Base-by-base conservation (phyloP, 2,797 vertebrate genomes). In the Myotis myotis region DNA sequence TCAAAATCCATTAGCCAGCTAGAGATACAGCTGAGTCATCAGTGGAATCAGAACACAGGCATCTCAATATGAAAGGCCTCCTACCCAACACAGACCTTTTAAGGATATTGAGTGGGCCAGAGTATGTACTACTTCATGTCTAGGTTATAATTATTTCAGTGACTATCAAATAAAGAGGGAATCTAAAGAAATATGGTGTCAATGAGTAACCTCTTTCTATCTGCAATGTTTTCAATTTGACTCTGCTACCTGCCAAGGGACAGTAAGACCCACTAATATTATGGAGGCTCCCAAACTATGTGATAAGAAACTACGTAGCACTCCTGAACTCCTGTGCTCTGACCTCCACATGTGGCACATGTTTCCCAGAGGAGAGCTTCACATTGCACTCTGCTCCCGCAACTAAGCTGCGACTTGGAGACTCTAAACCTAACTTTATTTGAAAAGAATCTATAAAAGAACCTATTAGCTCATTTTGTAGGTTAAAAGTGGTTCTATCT, bases 21-120 rank as follows among this genome's bases (percentile, higher is more conserved):
- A 62, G 49, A 96, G 17, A 72, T 49, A 72, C 0, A 87, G 76
- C 57, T 96, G 88, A 97, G 87, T 96, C 84, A 89, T 93, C 60
- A 91, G 60, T 64, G 91, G 49, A 74, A 86, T 80, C 72, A 92
- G 92, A 97, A 87, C 84, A 81, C 22, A 53, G 36, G 28, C 41
- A 57, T 81, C 64, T 55, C 23, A 41, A 78, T 10, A 23, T 23
- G 16, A 78, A 72, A 93, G 64, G 83, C 38, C 89, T 96, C 84
- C 70, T 87, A 4, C 49, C 89, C 68, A 82, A 70, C 66, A 60
- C 89, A 53, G 75, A 28, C 28, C 60, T 86, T 95, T 85, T 78
- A 93, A 36, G 71, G 38, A 19, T 66, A 47, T 30, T 51, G 68
- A 89, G 36, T 64, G 38, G 44, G 8, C 22, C 72, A 47, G 76